Conservation (phyloP, 2,797 vertebrate genomes). For the Oreortyx pictus region DNA sequence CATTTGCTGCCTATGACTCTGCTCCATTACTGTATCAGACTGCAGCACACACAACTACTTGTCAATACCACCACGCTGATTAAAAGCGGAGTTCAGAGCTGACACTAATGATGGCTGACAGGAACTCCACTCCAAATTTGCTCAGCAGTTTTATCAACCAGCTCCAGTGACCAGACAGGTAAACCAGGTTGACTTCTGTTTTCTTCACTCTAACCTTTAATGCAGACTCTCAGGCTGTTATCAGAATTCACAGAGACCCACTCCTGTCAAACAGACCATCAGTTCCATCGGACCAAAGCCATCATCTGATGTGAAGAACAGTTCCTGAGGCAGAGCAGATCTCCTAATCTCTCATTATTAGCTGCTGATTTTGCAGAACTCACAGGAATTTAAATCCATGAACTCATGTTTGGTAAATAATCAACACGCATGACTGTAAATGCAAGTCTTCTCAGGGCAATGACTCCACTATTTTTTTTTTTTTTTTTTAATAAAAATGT, state of each 20-base stretch:
- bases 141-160: not conserved
- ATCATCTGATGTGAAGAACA: not conserved
- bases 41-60: not conserved
- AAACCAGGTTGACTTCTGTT: not conserved
- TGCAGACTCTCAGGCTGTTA: not conserved
- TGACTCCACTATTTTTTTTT: not conserved
- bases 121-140: not conserved
- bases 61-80: not conserved
- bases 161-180: not conserved
- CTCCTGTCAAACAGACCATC: not conserved
- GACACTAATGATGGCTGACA: not conserved
- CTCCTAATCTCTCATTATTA: not conserved
- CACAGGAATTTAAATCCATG: not conserved
- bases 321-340: not conserved
- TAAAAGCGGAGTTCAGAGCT: not conserved
- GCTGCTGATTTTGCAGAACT: not conserved
- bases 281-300: not conserved
- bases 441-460: not conserved
- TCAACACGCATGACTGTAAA: not conserved
- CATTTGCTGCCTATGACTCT: not conserved
- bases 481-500: not conserved
- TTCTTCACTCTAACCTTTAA: not conserved
- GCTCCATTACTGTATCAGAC: not conserved
- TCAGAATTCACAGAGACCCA: not conserved
- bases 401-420: not conserved